phyloP scores from a whole-genome alignment of 1,140 invertebrate species.

The Parapsyche elsis region DNA sequence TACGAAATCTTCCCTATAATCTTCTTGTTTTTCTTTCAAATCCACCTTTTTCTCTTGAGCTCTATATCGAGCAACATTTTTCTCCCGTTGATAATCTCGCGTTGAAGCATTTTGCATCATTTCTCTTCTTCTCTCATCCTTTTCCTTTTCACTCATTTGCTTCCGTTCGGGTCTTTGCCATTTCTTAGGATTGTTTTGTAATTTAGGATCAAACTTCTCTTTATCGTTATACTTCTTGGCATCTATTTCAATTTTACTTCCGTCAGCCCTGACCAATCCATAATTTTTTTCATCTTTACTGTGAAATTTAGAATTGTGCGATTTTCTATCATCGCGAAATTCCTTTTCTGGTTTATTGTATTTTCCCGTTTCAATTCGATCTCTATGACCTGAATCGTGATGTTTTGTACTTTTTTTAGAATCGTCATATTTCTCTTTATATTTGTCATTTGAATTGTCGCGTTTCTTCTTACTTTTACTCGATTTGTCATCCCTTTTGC shows the following conservation, averaged over 20 bases:
- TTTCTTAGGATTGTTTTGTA: conserved; percentile 53
- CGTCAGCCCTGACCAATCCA: conserved; percentile 66
- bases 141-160: conserved; percentile 75
- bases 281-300: conserved; percentile 57
- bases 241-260: conserved; percentile 55
- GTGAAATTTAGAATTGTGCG: conserved; percentile 18
- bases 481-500: background rate
- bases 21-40: conserved; percentile 62
- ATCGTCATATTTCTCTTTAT: background rate
- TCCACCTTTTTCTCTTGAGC: conserved; percentile 74
- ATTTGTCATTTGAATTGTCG: background rate
- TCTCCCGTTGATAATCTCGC: conserved; percentile 75
- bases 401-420: background rate
- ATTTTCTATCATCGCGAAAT: background rate
- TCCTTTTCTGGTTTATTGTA: conserved; percentile 43
- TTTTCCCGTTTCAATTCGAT: background rate
- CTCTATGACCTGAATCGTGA: conserved; percentile 56
- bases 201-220: conserved; percentile 40
- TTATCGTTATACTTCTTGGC: conserved; percentile 55
- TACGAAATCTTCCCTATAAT: conserved; percentile 66
- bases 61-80: conserved; percentile 73
- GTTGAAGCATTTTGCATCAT: conserved; percentile 85
- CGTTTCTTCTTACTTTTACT: background rate
- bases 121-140: conserved; percentile 76
- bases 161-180: conserved; percentile 60